Conservation (phyloP, 2,888 invertebrate genomes). For the Coelogynopora nodosa region DNA sequence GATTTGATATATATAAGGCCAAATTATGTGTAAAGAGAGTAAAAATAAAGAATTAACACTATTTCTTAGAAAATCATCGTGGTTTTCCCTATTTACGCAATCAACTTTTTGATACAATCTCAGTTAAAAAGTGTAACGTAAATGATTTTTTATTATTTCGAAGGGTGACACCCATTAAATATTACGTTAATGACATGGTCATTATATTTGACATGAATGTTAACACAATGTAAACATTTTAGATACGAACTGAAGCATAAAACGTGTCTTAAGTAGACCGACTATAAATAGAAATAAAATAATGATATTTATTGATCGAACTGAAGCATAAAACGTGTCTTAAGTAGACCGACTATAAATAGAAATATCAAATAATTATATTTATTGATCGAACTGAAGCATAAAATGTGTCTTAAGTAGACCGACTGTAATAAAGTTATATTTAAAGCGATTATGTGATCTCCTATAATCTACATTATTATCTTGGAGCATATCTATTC, state of each 20-base stretch:
- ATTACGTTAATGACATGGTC: background rate
- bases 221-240: background rate
- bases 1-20: background rate
- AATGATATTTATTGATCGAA: background rate
- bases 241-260: background rate
- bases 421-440: no score
- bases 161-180: background rate
- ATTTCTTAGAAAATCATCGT: background rate
- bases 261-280: conserved; percentile 24
- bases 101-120: background rate
- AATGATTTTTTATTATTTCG: background rate
- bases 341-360: background rate
- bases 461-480: no score
- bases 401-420: conserved; percentile 25
- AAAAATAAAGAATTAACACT: no score
- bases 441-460: no score
- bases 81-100: background rate
- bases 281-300: background rate
- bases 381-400: background rate
- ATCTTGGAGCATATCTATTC: no score
- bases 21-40: no score
- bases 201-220: background rate
- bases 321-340: background rate
- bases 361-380: background rate
- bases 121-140: background rate